Base-by-base conservation (phyloP, 2,797 vertebrate genomes). In the Microtus californicus region DNA sequence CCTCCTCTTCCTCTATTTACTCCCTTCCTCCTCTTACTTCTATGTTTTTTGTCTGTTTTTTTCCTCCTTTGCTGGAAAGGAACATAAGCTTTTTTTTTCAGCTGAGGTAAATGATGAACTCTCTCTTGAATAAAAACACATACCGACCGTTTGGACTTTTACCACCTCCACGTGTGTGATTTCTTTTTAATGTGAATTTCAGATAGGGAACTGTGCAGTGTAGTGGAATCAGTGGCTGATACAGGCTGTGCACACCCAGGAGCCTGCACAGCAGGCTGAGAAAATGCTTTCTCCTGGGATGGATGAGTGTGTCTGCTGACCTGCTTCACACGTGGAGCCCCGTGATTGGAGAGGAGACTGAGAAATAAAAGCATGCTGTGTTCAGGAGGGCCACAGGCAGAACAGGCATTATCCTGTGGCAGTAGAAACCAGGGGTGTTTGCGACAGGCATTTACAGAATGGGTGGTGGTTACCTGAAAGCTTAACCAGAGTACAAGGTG, bases 121-220 rank as follows among this genome's bases (percentile, higher is more conserved):
- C 25, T 61, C 21, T 90, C 43, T 92, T 8, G 78, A 95, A 80
- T 34, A 61, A 96, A 87, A 95, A 92, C 63, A 94, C 83, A 65
- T 25, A 19, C 73, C 83, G 48, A n/a, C 43, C 43, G 89, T 87
- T 95, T 90, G 65, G 43, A 51, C 23, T 76, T 96, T 90, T 94
- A 93, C 13, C 5, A 87, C 54, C 3, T 95, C 87, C 56, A 81
- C 21, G 48, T 80, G 23, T 95, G 23, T 34, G 81, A 65, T 61
- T 95, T 94, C 45, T 89, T 89, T 6, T 81, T 54, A 81, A 61
- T 76, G 73, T 21, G 27, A 56, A 17, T 90, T 91, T 90, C 63
- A 76, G 79, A 82, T 12, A 4, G 25, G 77, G 65, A 73, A 23
- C 23, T 76, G 25, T 34, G 45, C 3, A n/a, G 43, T 27, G 31